A percentile compares a stretch with the other conserved stretches of the same genome.
Conservation (phyloP, 2,888 invertebrate species). For the Cordilura impudica region DNA sequence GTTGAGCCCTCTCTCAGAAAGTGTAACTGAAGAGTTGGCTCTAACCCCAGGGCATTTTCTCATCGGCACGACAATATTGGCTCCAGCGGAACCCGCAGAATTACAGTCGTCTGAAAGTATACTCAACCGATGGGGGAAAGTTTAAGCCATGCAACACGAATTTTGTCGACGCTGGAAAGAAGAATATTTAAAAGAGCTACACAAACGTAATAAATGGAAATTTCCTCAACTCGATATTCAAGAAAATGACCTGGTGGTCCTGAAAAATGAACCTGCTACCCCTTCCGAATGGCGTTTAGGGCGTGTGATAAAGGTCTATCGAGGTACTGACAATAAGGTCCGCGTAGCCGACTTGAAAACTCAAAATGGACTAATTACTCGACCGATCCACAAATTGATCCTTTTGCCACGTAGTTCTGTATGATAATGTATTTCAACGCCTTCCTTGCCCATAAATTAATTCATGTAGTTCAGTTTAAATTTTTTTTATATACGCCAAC, state of each 20-base stretch:
- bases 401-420: background rate
- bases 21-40: background rate
- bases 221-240: constrained; percentile 25
- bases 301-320: constrained; percentile 21
- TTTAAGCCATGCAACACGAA: background rate
- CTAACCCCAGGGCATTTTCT: constrained; percentile 14
- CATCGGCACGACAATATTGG: background rate
- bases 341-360: background rate
- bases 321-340: constrained; percentile 13
- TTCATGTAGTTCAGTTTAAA: background rate
- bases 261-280: constrained; percentile 19
- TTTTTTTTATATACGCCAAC: background rate
- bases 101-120: background rate
- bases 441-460: background rate
- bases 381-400: constrained; percentile 15
- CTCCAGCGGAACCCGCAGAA: constrained; percentile 5
- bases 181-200: constrained; percentile 50
- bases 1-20: background rate
- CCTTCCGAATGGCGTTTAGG: constrained; percentile 44
- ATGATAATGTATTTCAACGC: too few species aligned
- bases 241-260: constrained; percentile 31
- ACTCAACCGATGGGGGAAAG: constrained; percentile 5
- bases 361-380: background rate
- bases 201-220: constrained; percentile 50
- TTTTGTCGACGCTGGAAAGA: constrained; percentile 45